phyloP scores from a whole-genome alignment of 92 coral and sea anemone genomes.

The Palythoa grandis region DNA sequence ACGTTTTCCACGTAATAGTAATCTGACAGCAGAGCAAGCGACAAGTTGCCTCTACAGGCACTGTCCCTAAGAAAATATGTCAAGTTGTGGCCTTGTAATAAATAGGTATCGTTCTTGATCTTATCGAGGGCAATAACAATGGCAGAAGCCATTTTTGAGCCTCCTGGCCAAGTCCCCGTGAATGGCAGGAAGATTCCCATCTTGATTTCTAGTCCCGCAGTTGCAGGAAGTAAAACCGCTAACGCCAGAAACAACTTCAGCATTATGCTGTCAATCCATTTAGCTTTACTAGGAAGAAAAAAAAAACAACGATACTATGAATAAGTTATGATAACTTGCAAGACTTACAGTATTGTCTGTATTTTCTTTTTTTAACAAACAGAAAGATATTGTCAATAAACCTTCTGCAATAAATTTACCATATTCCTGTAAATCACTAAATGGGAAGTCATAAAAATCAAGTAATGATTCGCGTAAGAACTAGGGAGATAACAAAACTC shows the following conservation, averaged over 20 bases:
- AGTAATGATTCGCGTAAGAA: too few relatives aligned
- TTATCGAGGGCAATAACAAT: constrained; percentile 71
- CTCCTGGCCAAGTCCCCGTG: constrained; percentile 75
- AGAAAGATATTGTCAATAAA: too few relatives aligned
- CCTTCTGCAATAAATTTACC: too few relatives aligned
- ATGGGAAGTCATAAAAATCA: too few relatives aligned
- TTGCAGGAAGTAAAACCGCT: constrained; percentile 33
- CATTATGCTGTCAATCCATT: constrained; percentile 33
- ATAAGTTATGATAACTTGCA: not conserved
- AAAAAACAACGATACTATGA: not conserved
- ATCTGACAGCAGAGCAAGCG: constrained; percentile 62
- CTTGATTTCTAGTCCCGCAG: constrained; percentile 49
- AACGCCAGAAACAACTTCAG: constrained; percentile 30
- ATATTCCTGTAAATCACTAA: too few relatives aligned
- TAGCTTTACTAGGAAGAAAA: constrained; percentile 1
- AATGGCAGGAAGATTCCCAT: constrained; percentile 70
- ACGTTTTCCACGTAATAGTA: constrained; percentile 52
- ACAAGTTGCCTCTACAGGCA: constrained; percentile 49
- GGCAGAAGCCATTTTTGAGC: constrained; percentile 78
- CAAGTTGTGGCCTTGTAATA: constrained; percentile 62
- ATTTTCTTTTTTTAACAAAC: too few relatives aligned
- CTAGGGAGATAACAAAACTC: too few relatives aligned
- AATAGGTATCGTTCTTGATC: constrained; percentile 52
- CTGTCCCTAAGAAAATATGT: constrained; percentile 58
- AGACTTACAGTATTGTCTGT: not conserved